Percentiles rank a stretch among this genome's conserved stretches.
Evolutionary conservation across 2,888 invertebrate species (phyloP).

Genomic region (Halictus ligatus): DNA sequence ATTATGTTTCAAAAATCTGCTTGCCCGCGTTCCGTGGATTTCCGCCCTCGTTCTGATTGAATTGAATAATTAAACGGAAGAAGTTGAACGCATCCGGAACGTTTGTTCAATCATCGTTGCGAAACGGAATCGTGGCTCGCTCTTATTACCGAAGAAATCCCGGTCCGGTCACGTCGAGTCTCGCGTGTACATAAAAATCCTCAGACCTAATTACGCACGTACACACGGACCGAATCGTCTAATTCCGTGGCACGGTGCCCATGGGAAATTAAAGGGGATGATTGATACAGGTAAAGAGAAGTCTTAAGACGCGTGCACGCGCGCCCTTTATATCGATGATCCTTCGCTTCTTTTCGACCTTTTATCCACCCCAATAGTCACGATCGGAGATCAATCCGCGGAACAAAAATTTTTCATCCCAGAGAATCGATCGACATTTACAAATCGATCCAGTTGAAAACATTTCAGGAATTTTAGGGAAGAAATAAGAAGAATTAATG

Average conservation of each 20-base stretch:
- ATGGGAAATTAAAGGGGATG: conserved; percentile 80
- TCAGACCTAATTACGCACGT: conserved; percentile 69
- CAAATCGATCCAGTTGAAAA: too few species aligned
- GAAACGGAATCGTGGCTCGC: background rate
- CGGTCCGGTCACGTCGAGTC: conserved; percentile 48
- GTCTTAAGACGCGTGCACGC: conserved; percentile 62
- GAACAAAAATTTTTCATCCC: too few species aligned
- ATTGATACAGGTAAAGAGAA: conserved; percentile 76
- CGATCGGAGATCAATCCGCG: background rate
- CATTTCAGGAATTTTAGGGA: too few species aligned
- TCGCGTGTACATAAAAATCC: conserved; percentile 64
- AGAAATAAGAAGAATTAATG: too few species aligned
- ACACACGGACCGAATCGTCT: conserved; percentile 67
- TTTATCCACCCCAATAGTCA: background rate
- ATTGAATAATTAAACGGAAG: background rate
- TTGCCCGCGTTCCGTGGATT: background rate
- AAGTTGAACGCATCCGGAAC: background rate
- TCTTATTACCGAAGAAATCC: conserved; percentile 51
- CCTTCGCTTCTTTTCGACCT: background rate
- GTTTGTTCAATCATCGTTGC: background rate
- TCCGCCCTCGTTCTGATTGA: background rate
- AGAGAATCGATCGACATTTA: too few species aligned
- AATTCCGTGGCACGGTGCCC: conserved; percentile 77
- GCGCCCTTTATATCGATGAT: conserved; percentile 36
- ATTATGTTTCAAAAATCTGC: background rate